phyloP scores from a whole-genome alignment of 2,888 invertebrate species.

The Baccha elongata region DNA sequence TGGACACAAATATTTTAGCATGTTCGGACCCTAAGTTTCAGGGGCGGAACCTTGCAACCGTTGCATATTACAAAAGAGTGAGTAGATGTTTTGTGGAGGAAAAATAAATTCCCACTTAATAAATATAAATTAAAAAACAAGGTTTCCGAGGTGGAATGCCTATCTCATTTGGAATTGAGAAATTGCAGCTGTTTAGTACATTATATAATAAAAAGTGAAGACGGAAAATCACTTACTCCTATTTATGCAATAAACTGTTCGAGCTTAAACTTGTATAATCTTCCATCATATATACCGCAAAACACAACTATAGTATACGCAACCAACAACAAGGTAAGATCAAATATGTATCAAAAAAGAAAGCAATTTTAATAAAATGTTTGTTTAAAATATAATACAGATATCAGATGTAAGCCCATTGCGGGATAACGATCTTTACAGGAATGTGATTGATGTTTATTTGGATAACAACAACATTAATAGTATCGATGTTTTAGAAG shows the following conservation, averaged over 20 bases:
- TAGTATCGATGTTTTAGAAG: conserved; percentile 87
- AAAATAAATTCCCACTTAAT: background rate
- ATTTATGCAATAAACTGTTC: conserved; percentile 82
- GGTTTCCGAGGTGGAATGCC: conserved; percentile 79
- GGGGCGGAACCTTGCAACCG: conserved; percentile 79
- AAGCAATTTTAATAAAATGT: background rate
- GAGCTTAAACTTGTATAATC: conserved; percentile 77
- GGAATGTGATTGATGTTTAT: conserved; percentile 88
- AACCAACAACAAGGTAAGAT: conserved; percentile 79
- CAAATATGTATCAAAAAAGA: background rate
- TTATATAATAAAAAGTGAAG: conserved; percentile 77
- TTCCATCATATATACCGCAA: conserved; percentile 80
- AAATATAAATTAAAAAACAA: too few species aligned
- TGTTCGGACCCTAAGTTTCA: conserved; percentile 81
- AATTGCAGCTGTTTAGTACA: conserved; percentile 81
- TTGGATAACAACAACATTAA: conserved; percentile 89
- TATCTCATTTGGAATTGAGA: conserved; percentile 78
- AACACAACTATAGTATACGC: conserved; percentile 81
- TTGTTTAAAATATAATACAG: conserved; percentile 83
- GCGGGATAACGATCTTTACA: conserved; percentile 87
- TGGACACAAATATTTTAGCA: conserved; percentile 78
- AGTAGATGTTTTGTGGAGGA: conserved; percentile 21
- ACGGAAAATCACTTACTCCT: conserved; percentile 78
- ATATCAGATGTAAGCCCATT: conserved; percentile 87
- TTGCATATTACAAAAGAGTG: conserved; percentile 81